These are phyloP conservation scores for Catocala sponsa DNA, from an alignment of 2,888 invertebrate species.

Conservation along the genomic window DNA sequence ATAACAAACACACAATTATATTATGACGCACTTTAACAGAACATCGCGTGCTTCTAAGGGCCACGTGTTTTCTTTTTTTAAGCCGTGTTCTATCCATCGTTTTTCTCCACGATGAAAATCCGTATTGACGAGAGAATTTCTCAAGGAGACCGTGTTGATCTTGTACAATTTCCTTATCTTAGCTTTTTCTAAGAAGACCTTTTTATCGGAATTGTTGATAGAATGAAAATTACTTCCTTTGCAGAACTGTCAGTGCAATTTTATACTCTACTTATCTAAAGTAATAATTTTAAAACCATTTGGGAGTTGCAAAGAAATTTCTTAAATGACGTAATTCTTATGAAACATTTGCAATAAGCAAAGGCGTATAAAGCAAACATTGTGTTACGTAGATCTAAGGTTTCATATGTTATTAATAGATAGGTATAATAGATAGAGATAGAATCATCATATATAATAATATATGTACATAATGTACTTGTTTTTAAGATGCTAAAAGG, in stretches of 20 bases:
- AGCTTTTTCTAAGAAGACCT: conserved; percentile 12
- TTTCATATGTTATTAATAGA: conserved; percentile 6
- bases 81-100: background rate
- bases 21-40: conserved; percentile 6
- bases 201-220: conserved; percentile 23
- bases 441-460: too few species aligned
- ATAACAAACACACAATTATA: conserved; percentile 23
- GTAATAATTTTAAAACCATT: too few species aligned
- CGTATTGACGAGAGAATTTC: conserved; percentile 30
- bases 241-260: conserved; percentile 17
- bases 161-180: conserved; percentile 39
- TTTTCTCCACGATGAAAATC: conserved; percentile 9
- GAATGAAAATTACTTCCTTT: conserved; percentile 33
- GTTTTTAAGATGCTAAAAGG: too few species aligned
- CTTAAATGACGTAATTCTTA: conserved; percentile 26
- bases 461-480: too few species aligned
- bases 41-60: conserved; percentile 11
- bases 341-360: conserved; percentile 24
- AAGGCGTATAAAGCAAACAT: conserved; percentile 16
- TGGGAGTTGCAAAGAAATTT: conserved; percentile 1
- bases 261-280: conserved; percentile 1
- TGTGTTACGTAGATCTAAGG: conserved; percentile 15
- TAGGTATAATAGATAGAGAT: background rate
- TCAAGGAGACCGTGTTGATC: conserved; percentile 27
- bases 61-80: conserved; percentile 17